Evolutionary conservation across 2,888 invertebrate genomes (phyloP), one percentile per base, ranked within the genome.

Genomic region (Thymelicus sylvestris): DNA sequence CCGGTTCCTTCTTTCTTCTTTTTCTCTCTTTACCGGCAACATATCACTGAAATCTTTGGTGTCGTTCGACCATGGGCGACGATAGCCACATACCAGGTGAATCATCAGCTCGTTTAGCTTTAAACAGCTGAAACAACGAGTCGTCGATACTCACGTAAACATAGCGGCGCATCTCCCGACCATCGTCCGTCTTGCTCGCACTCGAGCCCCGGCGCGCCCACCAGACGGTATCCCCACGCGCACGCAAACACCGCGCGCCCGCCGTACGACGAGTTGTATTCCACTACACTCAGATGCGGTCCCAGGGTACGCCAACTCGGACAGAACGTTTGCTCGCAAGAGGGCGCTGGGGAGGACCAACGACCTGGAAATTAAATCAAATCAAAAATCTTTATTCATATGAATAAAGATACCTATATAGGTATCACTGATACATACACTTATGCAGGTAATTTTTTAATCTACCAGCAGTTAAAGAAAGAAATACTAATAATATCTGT

Each of bases 241-340:
- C 98, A 98, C 75, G 96, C 95, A 92, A 98, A 98, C 77, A 96
- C 95, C 13, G 97, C 97, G 66, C 96, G 95, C 7, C 97, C 97
- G 67, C 97, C 97, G 80, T 96, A 97, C 78, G 96, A 97, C 73
- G 97, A 96, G 90, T 97, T 97, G 86, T 97, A 95, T 81, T 97
- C 97, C 73, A 96, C 95, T 75, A 97, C 91, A 81, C 95, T 96
- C 62, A 98, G 93, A 83, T 96, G 96, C 0, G 96, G 95, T 78
- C 97, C 96, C 60, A 95, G 92, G 7, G 96, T 89, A 70, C 95
- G 95, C 74, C 97, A 89, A 65, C 95, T 90, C 0, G 97, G 96
- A 86, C 98, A 98, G 78, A 96, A 95, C n/a, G 97, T 97, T 76
- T 96, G 95, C 82, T 95, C 95, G 86, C 97, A 97, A 59, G 92